Base-by-base conservation (phyloP, 2,888 invertebrate genomes). In the Trilocha varians region DNA sequence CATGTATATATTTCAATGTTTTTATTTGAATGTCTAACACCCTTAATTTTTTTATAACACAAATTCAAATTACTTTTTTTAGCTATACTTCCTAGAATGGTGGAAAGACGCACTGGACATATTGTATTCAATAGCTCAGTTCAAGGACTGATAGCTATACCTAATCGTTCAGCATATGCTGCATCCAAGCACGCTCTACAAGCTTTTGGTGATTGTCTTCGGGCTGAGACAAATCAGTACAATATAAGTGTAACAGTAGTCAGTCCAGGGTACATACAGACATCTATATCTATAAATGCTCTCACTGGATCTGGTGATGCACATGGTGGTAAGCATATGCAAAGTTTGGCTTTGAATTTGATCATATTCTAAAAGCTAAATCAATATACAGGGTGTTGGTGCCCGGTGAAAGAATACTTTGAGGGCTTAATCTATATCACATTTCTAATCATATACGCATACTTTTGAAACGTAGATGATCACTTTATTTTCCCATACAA, bases 121-220 rank as follows among this genome's bases (percentile, higher is more conserved):
- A 90, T 98, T 56, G 92, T 97, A 33, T 94, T 92, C 59, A 88
- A 98, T 15, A 96, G 97, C 76, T 98, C 98, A 53, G 88, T 99
- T 0, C 98, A 99, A 82, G 98, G 98, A 13, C 91, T 93, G 62
- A 90, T 99, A 49, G 93, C 96, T 2, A 88, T 98, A 60, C 98
- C 99, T 3, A 91, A 92, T 51, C 90, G 96, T 43, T 93, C 95
- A 33, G 92, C 95, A 0, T 96, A 98, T 85, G 89, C 93, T 41
- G 97, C 98, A 13, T 95, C 97, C 0, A 98, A 98, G 74, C 97
- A 98, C 87, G 98, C 98, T 0, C 60, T 97, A 42, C 96, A 98
- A 85, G 98, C 97, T 11, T 98, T 97, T 84, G 93, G 93, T 49
- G 99, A 99, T 76, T 90, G 92, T 32, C 82, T 98, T 35, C 87